Conservation (phyloP, 2,797 vertebrate genomes). For the Malurus splendens region DNA sequence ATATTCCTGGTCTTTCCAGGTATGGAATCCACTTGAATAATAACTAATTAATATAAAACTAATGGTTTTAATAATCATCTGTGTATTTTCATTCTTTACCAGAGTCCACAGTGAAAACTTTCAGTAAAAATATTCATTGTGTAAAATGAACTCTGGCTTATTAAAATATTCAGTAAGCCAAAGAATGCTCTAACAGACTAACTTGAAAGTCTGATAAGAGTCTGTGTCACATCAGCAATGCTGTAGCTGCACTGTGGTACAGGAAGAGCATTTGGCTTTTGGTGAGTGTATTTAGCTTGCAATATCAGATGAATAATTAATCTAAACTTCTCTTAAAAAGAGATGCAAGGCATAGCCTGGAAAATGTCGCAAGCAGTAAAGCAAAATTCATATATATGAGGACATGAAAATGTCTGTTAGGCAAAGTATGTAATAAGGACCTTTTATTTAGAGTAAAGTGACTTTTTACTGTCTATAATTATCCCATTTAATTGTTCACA, state of each 20-base stretch:
- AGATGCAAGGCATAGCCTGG: neutral
- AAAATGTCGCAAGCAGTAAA: neutral
- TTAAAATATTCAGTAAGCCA: neutral
- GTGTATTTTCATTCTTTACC: neutral
- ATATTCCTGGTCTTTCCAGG: neutral
- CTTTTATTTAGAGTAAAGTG: constrained; percentile 35
- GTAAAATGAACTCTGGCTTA: neutral
- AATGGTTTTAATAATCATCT: neutral
- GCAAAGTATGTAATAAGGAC: neutral
- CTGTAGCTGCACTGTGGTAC: neutral
- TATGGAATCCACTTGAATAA: neutral
- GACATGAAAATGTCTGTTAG: constrained; percentile 1
- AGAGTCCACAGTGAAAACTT: neutral
- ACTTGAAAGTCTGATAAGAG: neutral
- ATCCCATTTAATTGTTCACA: constrained; percentile 9
- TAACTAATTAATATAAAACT: neutral
- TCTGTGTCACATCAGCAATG: neutral
- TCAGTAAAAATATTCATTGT: neutral
- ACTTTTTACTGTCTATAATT: constrained; percentile 18
- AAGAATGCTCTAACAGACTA: neutral
- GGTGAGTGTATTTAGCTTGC: neutral
- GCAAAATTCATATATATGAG: neutral
- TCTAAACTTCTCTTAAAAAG: neutral
- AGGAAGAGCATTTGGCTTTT: neutral
- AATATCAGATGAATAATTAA: neutral